Evolutionary conservation across 2,113 vertebrate species (phyloP).

Genomic region (Rafetus swinhoei): DNA sequence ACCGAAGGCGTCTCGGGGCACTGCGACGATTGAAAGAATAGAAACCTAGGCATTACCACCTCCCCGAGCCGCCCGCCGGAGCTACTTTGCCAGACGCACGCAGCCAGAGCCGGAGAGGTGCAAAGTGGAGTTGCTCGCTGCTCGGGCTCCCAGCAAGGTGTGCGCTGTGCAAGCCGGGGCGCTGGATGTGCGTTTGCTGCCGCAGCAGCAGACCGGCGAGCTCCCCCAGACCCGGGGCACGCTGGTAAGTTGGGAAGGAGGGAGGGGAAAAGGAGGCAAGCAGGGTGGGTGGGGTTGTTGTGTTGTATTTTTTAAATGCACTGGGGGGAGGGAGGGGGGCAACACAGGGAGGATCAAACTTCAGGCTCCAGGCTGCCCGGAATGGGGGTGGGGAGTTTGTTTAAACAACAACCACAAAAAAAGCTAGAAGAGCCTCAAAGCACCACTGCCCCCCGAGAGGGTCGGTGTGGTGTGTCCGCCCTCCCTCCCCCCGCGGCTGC

Average conservation of each 20-base stretch:
- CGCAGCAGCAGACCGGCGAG: neutral
- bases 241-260: neutral
- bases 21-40: neutral
- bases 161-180: neutral
- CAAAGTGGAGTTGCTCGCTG: neutral
- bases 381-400: neutral
- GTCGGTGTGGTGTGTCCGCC: neutral
- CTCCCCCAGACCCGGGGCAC: neutral
- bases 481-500: neutral
- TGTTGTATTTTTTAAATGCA: neutral
- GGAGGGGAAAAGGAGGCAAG: neutral
- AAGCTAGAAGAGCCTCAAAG: neutral
- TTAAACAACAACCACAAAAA: neutral
- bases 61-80: neutral
- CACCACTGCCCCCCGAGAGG: neutral
- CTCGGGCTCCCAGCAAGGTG: slow-evolving; percentile 29
- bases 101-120: neutral
- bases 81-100: neutral
- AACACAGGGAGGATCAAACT: neutral
- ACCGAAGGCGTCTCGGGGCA: neutral
- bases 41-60: neutral
- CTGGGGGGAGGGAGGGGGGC: neutral
- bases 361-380: neutral
- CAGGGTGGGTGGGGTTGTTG: neutral
- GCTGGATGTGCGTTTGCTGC: neutral